Conservation (phyloP, 2,797 vertebrate species). For the Dendrocincla tyrannina region DNA sequence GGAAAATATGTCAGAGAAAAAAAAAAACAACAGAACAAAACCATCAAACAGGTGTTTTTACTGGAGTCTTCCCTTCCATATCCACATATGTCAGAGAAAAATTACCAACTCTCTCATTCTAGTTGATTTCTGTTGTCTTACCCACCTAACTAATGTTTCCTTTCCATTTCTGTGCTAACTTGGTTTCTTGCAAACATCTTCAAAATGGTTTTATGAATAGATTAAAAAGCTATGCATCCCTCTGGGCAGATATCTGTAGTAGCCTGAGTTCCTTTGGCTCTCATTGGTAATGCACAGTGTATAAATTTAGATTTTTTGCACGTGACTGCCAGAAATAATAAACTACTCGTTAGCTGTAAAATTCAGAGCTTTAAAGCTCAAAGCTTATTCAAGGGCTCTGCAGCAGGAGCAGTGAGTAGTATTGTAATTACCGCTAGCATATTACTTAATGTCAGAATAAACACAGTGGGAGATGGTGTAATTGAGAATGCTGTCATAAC, state of each 20-base stretch:
- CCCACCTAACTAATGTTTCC: background rate
- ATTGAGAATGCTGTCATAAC: background rate
- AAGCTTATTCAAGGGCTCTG: background rate
- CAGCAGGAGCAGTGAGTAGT: background rate
- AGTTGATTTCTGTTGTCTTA: background rate
- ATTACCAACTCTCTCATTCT: background rate
- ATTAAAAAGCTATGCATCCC: background rate
- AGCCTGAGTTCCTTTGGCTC: background rate
- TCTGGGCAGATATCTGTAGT: background rate
- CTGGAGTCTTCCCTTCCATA: rapidly evolving
- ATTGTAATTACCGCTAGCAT: background rate
- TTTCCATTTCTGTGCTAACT: background rate
- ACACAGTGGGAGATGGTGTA: background rate
- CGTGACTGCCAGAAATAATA: background rate
- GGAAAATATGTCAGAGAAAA: background rate
- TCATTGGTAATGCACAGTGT: background rate
- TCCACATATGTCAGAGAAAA: background rate
- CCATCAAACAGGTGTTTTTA: background rate
- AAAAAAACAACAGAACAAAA: background rate
- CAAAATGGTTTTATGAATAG: background rate
- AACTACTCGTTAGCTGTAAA: background rate
- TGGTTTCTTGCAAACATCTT: background rate
- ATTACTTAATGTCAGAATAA: background rate
- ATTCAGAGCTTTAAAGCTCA: background rate
- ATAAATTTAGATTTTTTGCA: background rate